Evolutionary conservation across 2,888 invertebrate genomes (phyloP).

Genomic region (Allolobophora icterica): DNA sequence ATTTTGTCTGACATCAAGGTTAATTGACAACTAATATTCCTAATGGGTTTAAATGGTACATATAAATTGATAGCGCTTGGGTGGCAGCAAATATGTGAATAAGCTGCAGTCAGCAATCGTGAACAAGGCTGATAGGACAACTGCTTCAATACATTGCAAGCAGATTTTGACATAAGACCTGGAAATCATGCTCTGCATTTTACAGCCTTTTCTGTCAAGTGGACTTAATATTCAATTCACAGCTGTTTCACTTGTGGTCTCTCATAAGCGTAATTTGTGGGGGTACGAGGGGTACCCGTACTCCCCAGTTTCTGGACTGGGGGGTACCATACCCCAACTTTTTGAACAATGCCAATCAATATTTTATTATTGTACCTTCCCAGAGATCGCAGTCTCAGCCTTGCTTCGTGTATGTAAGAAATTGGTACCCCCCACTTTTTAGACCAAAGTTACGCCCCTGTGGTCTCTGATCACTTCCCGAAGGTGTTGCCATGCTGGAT

Average conservation of each 20-base stretch:
- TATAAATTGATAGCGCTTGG: background rate
- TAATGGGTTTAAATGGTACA: background rate
- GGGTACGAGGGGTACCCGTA: no score
- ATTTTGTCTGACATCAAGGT: background rate
- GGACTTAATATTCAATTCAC: background rate
- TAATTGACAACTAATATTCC: background rate
- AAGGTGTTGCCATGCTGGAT: background rate
- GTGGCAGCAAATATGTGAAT: no score
- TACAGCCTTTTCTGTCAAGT: background rate
- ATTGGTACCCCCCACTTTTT: no score
- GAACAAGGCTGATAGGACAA: background rate
- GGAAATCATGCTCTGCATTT: slow-evolving; percentile 5
- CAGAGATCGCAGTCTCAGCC: no score
- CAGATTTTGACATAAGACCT: background rate
- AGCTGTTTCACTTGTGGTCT: background rate
- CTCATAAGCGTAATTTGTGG: no score
- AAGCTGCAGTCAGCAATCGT: no score
- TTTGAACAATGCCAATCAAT: no score
- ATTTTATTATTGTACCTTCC: no score
- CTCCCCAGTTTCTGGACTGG: no score
- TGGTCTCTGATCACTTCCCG: background rate
- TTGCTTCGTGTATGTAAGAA: no score
- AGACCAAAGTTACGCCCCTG: no score
- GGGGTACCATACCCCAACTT: no score
- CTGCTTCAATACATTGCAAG: background rate